These are phyloP conservation scores for Lepetodrilus schrolli DNA, from an alignment of 2,888 invertebrate genomes.

Conservation along the genomic window DNA sequence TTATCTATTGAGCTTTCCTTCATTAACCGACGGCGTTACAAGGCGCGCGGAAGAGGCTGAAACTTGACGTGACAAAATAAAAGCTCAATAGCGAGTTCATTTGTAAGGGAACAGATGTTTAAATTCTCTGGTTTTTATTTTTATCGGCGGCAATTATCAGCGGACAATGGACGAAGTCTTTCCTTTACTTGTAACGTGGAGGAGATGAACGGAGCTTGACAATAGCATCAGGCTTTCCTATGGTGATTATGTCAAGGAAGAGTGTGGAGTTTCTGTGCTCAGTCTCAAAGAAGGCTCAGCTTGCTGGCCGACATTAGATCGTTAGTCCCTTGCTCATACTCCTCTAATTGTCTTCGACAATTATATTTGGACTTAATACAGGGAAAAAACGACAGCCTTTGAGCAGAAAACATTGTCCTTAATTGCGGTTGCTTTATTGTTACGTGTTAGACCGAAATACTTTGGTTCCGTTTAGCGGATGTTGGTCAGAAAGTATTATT, in stretches of 20 bases:
- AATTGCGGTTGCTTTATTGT: constrained; percentile 21
- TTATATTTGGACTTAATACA: constrained; percentile 22
- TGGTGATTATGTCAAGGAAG: neutral
- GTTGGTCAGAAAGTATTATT: neutral
- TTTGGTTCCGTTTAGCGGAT: neutral
- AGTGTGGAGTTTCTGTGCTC: neutral
- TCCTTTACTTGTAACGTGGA: neutral
- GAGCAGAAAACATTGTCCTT: neutral
- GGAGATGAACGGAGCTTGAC: neutral
- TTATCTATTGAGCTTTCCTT: neutral
- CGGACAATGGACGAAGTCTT: neutral
- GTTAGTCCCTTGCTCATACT: neutral
- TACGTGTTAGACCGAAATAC: constrained; percentile 2
- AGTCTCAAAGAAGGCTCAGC: neutral
- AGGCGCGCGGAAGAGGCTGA: neutral
- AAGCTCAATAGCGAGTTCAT: neutral
- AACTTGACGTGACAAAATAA: neutral
- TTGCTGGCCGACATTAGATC: neutral
- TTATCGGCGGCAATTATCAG: neutral
- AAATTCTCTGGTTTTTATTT: constrained; percentile 5
- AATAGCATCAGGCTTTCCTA: neutral
- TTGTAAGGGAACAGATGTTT: constrained; percentile 10
- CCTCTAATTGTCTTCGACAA: constrained; percentile 19
- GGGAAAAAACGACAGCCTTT: constrained; percentile 17
- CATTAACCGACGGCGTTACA: neutral